Conservation (phyloP, 1,140 invertebrate genomes). For the Lepeophtheirus salmonis region DNA sequence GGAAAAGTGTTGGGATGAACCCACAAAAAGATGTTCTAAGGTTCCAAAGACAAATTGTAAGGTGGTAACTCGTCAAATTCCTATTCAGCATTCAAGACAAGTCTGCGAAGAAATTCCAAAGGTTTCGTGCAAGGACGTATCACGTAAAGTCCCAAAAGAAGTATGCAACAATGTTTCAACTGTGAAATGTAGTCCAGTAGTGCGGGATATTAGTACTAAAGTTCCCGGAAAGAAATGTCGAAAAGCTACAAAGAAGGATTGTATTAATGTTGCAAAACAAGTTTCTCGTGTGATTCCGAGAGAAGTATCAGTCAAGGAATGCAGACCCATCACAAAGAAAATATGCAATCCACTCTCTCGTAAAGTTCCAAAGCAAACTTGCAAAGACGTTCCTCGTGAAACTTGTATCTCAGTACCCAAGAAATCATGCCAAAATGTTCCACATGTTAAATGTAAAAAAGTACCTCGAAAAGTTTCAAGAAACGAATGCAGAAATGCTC, state of each 20-base stretch:
- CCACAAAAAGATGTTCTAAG: background rate
- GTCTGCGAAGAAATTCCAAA: conserved; percentile 9
- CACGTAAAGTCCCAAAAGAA: background rate
- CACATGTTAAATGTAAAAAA: background rate
- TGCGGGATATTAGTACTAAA: background rate
- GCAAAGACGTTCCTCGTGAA: conserved; percentile 12
- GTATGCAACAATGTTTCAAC: background rate
- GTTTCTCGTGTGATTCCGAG: background rate
- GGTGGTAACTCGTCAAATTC: background rate
- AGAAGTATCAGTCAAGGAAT: conserved; percentile 1
- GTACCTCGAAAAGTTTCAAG: too few species aligned
- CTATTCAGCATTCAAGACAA: background rate
- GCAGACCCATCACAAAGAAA: conserved; percentile 1
- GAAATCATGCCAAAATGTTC: background rate
- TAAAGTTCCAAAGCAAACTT: conserved; percentile 14
- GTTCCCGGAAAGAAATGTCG: conserved; percentile 10
- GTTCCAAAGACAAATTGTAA: conserved; percentile 1
- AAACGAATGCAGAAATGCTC: too few species aligned
- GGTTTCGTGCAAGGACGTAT: conserved; percentile 4
- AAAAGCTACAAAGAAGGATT: conserved; percentile 5
- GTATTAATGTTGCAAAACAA: conserved; percentile 9
- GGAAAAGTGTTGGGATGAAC: conserved; percentile 2
- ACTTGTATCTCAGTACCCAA: background rate
- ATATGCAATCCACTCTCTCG: conserved; percentile 9
- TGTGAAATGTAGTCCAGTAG: background rate